These are phyloP conservation scores for Calameuta idolon DNA, from an alignment of 2,888 invertebrate genomes.

Conservation along the genomic window DNA sequence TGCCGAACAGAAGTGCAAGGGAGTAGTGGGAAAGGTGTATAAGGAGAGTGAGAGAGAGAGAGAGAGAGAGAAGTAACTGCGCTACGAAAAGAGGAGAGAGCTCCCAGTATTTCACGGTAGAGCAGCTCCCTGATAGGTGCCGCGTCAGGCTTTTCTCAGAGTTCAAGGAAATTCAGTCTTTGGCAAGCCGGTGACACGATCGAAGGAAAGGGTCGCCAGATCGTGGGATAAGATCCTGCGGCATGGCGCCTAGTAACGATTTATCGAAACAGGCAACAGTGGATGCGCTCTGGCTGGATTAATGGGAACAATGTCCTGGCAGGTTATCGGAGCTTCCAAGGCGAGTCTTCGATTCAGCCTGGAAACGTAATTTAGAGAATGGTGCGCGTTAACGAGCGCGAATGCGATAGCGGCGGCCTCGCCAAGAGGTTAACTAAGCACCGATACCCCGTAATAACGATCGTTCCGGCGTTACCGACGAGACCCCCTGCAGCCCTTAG, in stretches of 20 bases:
- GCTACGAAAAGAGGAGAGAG: slow-evolving; percentile 14
- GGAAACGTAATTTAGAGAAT: background rate
- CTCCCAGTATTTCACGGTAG: slow-evolving; percentile 51
- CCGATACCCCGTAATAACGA: background rate
- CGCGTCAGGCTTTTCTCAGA: slow-evolving; percentile 57
- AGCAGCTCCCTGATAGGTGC: slow-evolving; percentile 50
- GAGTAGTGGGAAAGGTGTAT: slow-evolving; percentile 18
- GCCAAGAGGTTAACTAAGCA: background rate
- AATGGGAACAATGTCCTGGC: no score
- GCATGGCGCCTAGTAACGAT: no score
- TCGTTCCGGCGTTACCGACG: background rate
- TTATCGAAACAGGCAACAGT: no score
- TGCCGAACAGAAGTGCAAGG: slow-evolving; percentile 6
- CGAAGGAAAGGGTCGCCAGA: no score
- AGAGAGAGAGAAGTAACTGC: slow-evolving; percentile 19
- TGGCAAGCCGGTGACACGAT: slow-evolving; percentile 14
- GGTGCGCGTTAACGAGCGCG: slow-evolving; percentile 7
- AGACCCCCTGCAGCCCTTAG: background rate
- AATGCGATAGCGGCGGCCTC: background rate
- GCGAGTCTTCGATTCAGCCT: no score
- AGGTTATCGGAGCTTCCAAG: no score
- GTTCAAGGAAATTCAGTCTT: slow-evolving; percentile 46
- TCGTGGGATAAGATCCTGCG: no score
- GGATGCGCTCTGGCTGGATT: no score
- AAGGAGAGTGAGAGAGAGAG: slow-evolving; percentile 17